Evolutionary conservation across 2,113 vertebrate species (phyloP), one percentile per base, ranked within the genome.

Genomic region (Corydoras sp.): DNA sequence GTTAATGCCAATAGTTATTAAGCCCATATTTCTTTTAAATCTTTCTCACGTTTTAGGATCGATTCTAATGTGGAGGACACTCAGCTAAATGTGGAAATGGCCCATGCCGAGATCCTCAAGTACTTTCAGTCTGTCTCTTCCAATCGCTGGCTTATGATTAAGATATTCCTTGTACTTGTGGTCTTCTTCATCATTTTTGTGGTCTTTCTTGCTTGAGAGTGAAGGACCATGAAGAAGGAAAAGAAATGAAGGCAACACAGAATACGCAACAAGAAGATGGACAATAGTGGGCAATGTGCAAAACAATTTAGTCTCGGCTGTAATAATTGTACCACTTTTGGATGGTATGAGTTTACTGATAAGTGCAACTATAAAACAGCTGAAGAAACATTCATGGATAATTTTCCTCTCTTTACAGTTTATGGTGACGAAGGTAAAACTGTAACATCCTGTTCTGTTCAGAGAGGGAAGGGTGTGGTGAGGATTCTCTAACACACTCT

Each of bases 81-180:
- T 0, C 91, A 95, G 86, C 85, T 96, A 48, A 95, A 96, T 0
- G 95, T 96, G 51, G 95, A 96, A 29, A 90, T 86, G 0, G 95
- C 94, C 3, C 95, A 97, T 75, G 89, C 89, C 0, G 94, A 97
- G 85, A 96, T 97, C 81, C 91, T 97, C 71, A 95, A 95, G 76
- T 97, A 97, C 79, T 97, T 97, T 83, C 95, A 96, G 87, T 95
- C 95, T 0, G 93, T 97, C 70, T 93, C 95, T 31, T 96, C 94
- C 83, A 95, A 96, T 77, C 92, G 95, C 76, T 97, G 95, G 95
- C 91, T 97, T 61, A 93, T 97, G 93, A 91, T 96, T 81, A 97
- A 97, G 89, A 95, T 97, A 80, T 97, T 97, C 88, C 92, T 97
- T 24, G 92, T 97, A 82, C 93, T 97, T 63, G 82, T 95, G 30